Conservation (phyloP, 1,140 invertebrate species). For the Sycobia sp. region DNA sequence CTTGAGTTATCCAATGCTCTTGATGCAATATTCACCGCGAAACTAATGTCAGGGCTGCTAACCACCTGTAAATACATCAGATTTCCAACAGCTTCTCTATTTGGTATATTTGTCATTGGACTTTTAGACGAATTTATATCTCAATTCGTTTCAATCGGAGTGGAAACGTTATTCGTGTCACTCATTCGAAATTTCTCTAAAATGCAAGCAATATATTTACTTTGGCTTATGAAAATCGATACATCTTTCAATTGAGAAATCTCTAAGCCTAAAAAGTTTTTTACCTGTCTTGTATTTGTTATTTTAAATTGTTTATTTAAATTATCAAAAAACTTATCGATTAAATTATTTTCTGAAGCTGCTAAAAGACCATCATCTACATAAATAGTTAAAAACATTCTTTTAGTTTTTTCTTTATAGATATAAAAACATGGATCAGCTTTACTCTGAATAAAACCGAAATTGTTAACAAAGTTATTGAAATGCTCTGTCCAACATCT, state of each 20-base stretch:
- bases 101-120: constrained; percentile 14
- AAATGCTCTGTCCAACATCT: too few relatives aligned
- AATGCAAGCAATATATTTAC: constrained; percentile 25
- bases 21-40: too few relatives aligned
- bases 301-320: constrained; percentile 12
- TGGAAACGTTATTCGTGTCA: too few relatives aligned
- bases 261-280: constrained; percentile 20
- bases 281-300: too few relatives aligned
- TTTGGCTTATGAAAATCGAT: too few relatives aligned
- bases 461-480: not conserved
- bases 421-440: constrained; percentile 23
- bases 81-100: constrained; percentile 45
- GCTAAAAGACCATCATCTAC: too few relatives aligned
- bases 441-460: too few relatives aligned
- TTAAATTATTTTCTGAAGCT: too few relatives aligned
- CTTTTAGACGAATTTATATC: not conserved
- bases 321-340: constrained; percentile 10
- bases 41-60: constrained; percentile 46
- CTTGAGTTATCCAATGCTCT: constrained; percentile 7
- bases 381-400: constrained; percentile 13
- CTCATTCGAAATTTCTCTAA: constrained; percentile 16
- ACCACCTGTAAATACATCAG: too few relatives aligned
- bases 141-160: too few relatives aligned
- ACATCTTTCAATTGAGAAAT: not conserved
- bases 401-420: not conserved